Base-by-base conservation (phyloP, 2,113 vertebrate species). In the Myiopsitta monachus region DNA sequence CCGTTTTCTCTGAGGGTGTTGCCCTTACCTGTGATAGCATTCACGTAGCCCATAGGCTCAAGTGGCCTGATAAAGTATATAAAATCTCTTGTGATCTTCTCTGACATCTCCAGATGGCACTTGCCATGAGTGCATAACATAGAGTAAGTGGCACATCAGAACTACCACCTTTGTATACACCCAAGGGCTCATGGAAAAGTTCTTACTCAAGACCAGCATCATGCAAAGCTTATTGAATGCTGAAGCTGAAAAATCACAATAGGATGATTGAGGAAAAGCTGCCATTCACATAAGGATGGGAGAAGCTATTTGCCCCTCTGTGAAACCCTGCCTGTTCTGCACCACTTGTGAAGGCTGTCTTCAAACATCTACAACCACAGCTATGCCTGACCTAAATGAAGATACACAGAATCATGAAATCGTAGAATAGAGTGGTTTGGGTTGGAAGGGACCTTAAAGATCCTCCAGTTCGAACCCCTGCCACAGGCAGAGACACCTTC, bases 41-140 rank as follows among this genome's bases (percentile, higher is more conserved):
- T 64, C 52, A 39, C 2, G 1, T 3, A 66, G 26, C 19, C 36
- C 13, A 28, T 11, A 54, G 27, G 3, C 1, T 36, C 14, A 30
- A 9, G 28, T 38, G 18, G 11, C 15, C 28, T 51, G 33, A 14
- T 33, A 11, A 89, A 68, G 10, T 6, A 7, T 23, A 26, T 26
- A 31, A 17, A 19, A 18, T 55, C 3, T 38, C 26, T 46, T 0
- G 0, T 46, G 18, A 30, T 49, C 8, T 62, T 76, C 38, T 84
- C 59, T 54, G 28, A 39, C 9, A 16, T 47, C 84, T 64, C 28
- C 54, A 54, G 46, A 18, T 57, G 19, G 14, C 36, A n/a, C 22
- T 41, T 52, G 31, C 4, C 7, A 8, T 8, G 23, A 62, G 5
- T 5, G 22, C 27, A 10, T 0, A 1, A 17, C 4, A 8, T 16